Evolutionary conservation across 2,113 vertebrate species (phyloP).

Genomic region (Xerus inauris): DNA sequence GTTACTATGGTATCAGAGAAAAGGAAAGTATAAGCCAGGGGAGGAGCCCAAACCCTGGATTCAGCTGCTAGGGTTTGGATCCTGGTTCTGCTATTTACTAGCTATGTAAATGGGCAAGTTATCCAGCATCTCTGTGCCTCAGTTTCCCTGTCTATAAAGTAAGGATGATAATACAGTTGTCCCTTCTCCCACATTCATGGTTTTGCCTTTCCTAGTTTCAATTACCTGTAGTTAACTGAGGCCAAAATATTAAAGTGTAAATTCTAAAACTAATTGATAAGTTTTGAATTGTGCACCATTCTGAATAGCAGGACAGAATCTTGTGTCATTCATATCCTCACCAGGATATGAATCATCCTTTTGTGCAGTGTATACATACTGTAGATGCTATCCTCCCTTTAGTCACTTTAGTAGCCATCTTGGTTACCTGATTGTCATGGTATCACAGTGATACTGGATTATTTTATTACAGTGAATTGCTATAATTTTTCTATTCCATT

Average conservation of each 20-base stretch:
- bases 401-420: background rate
- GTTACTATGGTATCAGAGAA: background rate
- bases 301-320: background rate
- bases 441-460: background rate
- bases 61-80: background rate
- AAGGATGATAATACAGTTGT: background rate
- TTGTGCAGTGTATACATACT: background rate
- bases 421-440: background rate
- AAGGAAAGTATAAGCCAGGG: background rate
- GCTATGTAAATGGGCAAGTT: background rate
- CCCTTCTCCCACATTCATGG: background rate
- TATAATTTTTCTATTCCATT: background rate
- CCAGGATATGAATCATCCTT: background rate
- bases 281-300: background rate
- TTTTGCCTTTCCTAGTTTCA: background rate
- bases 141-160: background rate
- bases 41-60: background rate
- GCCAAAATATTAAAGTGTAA: background rate
- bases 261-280: background rate
- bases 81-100: background rate
- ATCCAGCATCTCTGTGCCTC: background rate
- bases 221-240: background rate
- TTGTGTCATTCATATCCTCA: background rate
- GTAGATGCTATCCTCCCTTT: background rate
- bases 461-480: background rate